A percentile compares a stretch with the other conserved stretches of the same genome.
Conservation (phyloP, 2,113 vertebrate genomes). For the Progne subis region DNA sequence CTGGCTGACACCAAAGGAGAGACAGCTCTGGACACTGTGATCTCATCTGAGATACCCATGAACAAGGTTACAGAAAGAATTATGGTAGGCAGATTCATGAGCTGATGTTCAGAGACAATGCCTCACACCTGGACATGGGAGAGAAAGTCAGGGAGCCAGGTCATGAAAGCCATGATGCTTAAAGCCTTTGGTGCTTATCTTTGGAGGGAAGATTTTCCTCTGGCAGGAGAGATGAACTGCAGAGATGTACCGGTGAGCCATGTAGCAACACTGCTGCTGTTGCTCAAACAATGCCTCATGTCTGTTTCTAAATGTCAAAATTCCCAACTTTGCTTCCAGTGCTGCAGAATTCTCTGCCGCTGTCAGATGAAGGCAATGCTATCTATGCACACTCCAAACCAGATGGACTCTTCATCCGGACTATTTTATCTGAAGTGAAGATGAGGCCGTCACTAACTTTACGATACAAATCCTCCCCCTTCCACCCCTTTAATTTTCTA, state of each 20-base stretch:
- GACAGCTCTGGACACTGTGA: not conserved
- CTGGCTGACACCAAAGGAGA: not conserved
- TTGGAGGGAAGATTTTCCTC: not conserved
- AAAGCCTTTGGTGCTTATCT: not conserved
- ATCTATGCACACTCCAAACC: not conserved
- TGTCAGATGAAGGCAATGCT: not conserved
- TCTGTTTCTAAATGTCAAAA: not conserved
- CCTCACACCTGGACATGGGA: not conserved
- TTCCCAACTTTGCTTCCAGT: not conserved
- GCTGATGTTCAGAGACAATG: not conserved
- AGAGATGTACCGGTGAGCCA: not conserved
- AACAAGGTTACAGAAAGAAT: not conserved
- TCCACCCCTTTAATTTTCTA: not conserved
- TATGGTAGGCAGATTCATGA: not conserved
- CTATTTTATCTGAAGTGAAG: not conserved
- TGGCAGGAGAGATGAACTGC: not conserved
- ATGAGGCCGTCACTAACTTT: not conserved
- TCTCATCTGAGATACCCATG: not conserved
- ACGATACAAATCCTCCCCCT: not conserved
- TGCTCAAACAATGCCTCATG: not conserved
- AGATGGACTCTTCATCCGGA: not conserved
- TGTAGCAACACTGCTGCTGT: not conserved
- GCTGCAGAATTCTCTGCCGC: not conserved
- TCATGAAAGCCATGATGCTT: not conserved
- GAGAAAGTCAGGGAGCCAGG: not conserved